Evolutionary conservation across 2,113 vertebrate genomes (phyloP).

Genomic region (Psilopogon haemacephalus): DNA sequence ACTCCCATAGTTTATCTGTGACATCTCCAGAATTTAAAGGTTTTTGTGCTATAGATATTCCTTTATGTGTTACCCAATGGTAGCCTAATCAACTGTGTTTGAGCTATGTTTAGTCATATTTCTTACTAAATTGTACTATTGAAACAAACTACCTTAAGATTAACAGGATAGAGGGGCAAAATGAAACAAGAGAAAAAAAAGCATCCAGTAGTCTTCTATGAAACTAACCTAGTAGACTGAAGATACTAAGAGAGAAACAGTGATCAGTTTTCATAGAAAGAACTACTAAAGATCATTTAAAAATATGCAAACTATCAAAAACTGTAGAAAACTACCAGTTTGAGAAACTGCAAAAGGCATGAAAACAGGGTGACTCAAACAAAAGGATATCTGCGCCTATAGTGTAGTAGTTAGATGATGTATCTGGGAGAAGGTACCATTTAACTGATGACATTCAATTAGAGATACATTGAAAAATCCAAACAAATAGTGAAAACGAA

Average conservation of each 20-base stretch:
- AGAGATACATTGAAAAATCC: neutral
- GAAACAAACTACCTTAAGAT: neutral
- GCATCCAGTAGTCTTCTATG: neutral
- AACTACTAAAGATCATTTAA: neutral
- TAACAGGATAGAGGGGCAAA: neutral
- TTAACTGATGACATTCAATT: neutral
- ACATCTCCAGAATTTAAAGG: neutral
- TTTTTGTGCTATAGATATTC: neutral
- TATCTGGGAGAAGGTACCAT: neutral
- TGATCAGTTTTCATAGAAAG: neutral
- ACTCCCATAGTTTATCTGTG: neutral
- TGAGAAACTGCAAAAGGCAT: neutral
- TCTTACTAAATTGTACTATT: neutral
- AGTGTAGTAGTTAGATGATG: neutral
- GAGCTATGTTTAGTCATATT: neutral
- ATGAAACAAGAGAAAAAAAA: neutral
- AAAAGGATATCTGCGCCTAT: neutral
- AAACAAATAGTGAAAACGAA: neutral
- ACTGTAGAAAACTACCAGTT: rapidly evolving
- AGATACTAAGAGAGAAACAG: neutral
- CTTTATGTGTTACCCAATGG: neutral
- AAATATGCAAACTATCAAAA: neutral
- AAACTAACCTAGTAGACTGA: neutral
- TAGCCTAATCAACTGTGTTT: neutral
- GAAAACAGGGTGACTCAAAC: neutral